Percentiles rank a stretch among this genome's conserved stretches.
phyloP scores from a whole-genome alignment of 2,888 invertebrate species.

The Megastigmus dorsalis region DNA sequence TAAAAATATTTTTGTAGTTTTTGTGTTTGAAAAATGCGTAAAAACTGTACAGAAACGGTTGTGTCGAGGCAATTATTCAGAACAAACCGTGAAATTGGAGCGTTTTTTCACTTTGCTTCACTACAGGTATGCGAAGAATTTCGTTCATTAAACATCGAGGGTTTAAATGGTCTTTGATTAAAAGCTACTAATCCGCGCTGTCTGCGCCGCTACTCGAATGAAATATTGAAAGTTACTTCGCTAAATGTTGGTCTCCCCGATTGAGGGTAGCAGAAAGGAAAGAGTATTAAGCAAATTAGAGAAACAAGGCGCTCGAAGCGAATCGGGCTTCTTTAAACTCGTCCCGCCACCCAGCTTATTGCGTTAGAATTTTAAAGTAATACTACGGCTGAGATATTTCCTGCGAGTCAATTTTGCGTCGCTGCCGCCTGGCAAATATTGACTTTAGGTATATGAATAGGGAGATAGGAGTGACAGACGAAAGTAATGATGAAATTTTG shows the following conservation, averaged over 20 bases:
- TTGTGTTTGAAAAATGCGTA: not conserved
- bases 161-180: slow-evolving; percentile 17
- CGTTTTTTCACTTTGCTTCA: not conserved
- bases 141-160: slow-evolving; percentile 12
- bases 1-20: no score
- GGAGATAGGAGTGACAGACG: no score
- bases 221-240: slow-evolving; percentile 13
- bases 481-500: no score
- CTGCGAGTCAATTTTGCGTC: no score
- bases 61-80: no score
- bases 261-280: not conserved
- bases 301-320: no score
- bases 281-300: slow-evolving; percentile 18
- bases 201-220: not conserved
- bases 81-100: slow-evolving; percentile 10
- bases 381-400: no score
- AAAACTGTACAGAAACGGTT: not conserved
- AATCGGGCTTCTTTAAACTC: no score
- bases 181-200: slow-evolving; percentile 7
- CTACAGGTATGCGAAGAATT: slow-evolving; percentile 1
- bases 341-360: no score
- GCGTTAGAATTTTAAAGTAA: no score
- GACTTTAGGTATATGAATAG: no score
- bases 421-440: no score
- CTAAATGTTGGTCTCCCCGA: slow-evolving; percentile 4